Evolutionary conservation across 1,140 invertebrate genomes (phyloP).

Genomic region (Yoshiicerus persimilis): DNA sequence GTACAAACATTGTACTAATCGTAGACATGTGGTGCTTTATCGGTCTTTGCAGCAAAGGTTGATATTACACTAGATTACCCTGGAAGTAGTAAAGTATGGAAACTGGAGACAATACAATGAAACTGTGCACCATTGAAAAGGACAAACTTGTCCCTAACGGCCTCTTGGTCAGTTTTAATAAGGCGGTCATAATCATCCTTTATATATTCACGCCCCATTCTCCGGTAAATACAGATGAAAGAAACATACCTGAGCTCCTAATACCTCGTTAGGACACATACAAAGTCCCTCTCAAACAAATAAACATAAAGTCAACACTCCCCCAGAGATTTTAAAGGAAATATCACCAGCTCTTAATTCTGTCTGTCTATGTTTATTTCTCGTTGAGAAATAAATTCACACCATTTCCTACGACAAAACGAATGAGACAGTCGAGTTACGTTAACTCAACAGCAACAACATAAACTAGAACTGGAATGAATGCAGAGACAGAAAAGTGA

Average conservation of each 20-base stretch:
- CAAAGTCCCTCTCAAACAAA: conserved; percentile 3
- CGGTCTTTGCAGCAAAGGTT: neutral
- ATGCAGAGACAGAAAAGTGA: neutral
- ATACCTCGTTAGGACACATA: neutral
- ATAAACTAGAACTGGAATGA: neutral
- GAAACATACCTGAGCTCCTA: neutral
- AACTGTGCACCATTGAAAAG: neutral
- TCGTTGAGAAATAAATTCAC: neutral
- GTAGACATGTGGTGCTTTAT: neutral
- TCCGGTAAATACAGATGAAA: neutral
- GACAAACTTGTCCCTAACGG: conserved; percentile 15
- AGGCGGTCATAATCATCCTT: conserved; percentile 24
- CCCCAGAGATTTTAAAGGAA: conserved; percentile 19
- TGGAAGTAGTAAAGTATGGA: neutral
- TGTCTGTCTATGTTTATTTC: conserved; percentile 10
- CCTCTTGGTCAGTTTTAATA: conserved; percentile 29
- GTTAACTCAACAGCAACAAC: neutral
- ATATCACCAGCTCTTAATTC: conserved; percentile 15
- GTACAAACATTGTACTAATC: neutral
- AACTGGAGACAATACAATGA: neutral
- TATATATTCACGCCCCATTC: conserved; percentile 24
- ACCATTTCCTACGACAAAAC: neutral
- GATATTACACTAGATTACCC: neutral
- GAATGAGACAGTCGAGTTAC: neutral
- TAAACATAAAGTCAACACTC: conserved; percentile 15